Conservation (phyloP, 2,797 vertebrate genomes). For the Heteromormyrus szaboi region DNA sequence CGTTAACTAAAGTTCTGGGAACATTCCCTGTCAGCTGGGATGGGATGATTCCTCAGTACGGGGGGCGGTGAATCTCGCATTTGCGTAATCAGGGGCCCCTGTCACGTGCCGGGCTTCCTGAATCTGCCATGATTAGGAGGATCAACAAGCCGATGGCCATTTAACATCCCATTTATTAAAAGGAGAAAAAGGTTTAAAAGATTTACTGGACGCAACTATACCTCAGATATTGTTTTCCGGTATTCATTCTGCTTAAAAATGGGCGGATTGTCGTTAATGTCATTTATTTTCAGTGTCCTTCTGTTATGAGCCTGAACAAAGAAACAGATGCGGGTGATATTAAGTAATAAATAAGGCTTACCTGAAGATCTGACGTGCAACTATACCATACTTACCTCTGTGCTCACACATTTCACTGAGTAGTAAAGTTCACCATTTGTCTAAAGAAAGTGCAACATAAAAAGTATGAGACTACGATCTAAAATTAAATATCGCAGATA, state of each 20-base stretch:
- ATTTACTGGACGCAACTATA: slow-evolving; percentile 23
- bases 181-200: not conserved
- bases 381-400: slow-evolving; percentile 29
- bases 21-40: not conserved
- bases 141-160: not conserved
- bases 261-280: slow-evolving; percentile 60
- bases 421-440: slow-evolving; percentile 35
- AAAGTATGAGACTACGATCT: not conserved
- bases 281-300: slow-evolving; percentile 35
- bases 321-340: not conserved
- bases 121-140: not conserved
- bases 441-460: slow-evolving; percentile 39
- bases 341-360: not conserved
- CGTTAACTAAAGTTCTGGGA: not conserved
- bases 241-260: slow-evolving; percentile 48
- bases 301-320: slow-evolving; percentile 40
- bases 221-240: slow-evolving; percentile 47
- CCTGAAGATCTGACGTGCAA: not conserved
- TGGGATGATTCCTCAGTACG: not conserved
- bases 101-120: not conserved
- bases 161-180: not conserved
- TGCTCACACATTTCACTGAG: slow-evolving; percentile 33
- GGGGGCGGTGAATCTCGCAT: not conserved
- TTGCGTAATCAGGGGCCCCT: not conserved
- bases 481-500: not conserved